Conservation (phyloP, 1,140 invertebrate genomes). For the Leptinotarsa defecta region DNA sequence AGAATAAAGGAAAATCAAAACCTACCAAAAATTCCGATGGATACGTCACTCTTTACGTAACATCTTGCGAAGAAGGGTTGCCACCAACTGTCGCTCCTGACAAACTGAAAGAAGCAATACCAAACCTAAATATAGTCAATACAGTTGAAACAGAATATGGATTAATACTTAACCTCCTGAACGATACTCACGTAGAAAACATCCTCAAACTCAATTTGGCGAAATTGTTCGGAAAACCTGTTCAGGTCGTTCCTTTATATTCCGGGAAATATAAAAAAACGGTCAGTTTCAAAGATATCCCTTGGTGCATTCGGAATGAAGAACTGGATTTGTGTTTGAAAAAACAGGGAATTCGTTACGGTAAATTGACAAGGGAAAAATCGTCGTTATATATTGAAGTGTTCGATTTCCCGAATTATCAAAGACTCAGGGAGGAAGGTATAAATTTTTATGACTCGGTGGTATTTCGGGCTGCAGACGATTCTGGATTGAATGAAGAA, state of each 20-base stretch:
- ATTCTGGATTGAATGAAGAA: conserved; percentile 15
- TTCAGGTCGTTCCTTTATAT: conserved; percentile 25
- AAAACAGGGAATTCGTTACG: conserved; percentile 28
- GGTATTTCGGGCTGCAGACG: conserved; percentile 30
- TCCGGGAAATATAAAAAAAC: conserved; percentile 24
- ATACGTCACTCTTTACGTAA: conserved; percentile 17
- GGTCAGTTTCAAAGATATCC: conserved; percentile 35
- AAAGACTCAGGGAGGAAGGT: conserved; percentile 33
- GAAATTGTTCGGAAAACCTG: conserved; percentile 23
- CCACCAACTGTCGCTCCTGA: background rate
- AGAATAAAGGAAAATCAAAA: conserved; percentile 13
- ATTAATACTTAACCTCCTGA: conserved; percentile 10
- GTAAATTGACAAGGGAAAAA: conserved; percentile 26
- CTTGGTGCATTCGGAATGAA: conserved; percentile 38
- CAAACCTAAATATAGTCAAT: conserved; percentile 22
- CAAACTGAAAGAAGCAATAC: conserved; percentile 19
- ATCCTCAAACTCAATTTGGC: conserved; percentile 19
- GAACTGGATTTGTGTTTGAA: conserved; percentile 34
- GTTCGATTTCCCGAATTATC: conserved; percentile 24
- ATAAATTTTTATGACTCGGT: conserved; percentile 38
- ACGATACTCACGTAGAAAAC: conserved; percentile 20
- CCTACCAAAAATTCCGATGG: conserved; percentile 6
- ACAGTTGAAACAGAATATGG: conserved; percentile 24
- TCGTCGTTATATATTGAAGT: conserved; percentile 32
- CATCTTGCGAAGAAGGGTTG: conserved; percentile 21